Conservation (phyloP, 2,888 invertebrate species). For the Stomorhina lunata region DNA sequence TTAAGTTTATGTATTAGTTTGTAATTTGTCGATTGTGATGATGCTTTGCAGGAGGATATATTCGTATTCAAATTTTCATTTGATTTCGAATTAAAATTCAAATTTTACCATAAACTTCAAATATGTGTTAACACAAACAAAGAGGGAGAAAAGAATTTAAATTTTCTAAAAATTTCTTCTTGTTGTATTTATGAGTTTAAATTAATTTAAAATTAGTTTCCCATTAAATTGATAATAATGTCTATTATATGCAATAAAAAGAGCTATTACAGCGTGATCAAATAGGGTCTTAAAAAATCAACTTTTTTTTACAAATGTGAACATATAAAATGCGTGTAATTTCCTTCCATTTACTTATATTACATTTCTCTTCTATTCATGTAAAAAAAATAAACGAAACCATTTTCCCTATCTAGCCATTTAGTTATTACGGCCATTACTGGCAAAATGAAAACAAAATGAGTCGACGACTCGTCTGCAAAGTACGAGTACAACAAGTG, state of each 20-base stretch:
- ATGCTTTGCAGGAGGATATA: too few relatives aligned
- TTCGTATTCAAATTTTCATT: too few relatives aligned
- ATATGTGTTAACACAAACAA: too few relatives aligned
- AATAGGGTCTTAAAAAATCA: not conserved
- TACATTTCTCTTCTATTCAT: not conserved
- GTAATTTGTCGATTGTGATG: too few relatives aligned
- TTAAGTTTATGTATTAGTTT: too few relatives aligned
- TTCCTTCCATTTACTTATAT: not conserved
- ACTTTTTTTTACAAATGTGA: not conserved
- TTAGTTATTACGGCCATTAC: conserved; percentile 45
- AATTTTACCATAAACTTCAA: too few relatives aligned
- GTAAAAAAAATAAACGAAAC: too few relatives aligned
- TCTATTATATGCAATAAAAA: not conserved
- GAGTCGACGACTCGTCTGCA: too few relatives aligned
- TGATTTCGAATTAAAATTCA: too few relatives aligned
- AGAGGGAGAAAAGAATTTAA: not conserved
- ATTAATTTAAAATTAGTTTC: conserved; percentile 8
- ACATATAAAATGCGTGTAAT: conserved; percentile 12
- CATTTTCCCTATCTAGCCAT: not conserved
- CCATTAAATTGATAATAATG: not conserved
- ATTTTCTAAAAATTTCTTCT: not conserved
- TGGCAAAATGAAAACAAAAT: conserved; percentile 17
- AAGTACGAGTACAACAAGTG: not conserved
- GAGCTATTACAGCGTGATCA: not conserved
- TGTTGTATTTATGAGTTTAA: not conserved